Base-by-base conservation (phyloP, 2,113 vertebrate species). In the Chaetops frenatus region DNA sequence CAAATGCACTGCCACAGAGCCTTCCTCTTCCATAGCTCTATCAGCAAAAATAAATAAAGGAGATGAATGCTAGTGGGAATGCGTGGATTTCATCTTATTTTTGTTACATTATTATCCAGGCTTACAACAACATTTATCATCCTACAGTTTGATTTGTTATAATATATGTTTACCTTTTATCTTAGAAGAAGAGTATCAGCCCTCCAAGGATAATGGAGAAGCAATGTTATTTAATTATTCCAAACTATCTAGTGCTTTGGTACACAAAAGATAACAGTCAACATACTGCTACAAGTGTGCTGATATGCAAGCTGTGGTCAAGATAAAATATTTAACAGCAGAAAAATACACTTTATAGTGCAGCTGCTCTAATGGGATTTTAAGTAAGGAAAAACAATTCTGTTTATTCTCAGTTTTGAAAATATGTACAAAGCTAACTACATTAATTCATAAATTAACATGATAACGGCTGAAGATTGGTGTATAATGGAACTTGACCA, bases 111-210 rank as follows among this genome's bases (percentile, higher is more conserved):
- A 88, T 78, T 94, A 86, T 84, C 87, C 58, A 81, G 72, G 88
- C 78, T 97, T 97, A 96, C 96, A 96, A 95, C 61, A 67, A 22
- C 74, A 96, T 94, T 97, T 97, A 95, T 96, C 97, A 93, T 73
- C 25, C 95, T 91, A 81, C 92, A 89, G 94, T 95, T 95, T 94
- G 93, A 93, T 95, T 89, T 94, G 86, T 77, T 95, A 85, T 94
- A 97, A 97, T 96, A 92, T 91, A 85, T 95, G 95, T 92, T 97
- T 96, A 96, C 94, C 73, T 97, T 97, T 98, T 97, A 96, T 97
- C 97, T 81, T 79, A 77, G 91, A 96, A 95, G 93, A 97, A 95
- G 80, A 92, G 10, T 95, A 94, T 91, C 93, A 93, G 67, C 10
- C 13, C 42, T 91, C 76, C 83, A 84, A 96, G 94, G 81, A 86